Evolutionary conservation across 2,113 vertebrate genomes (phyloP), one percentile per base, ranked within the genome.

Genomic region (Psittacula cyanocephala): DNA sequence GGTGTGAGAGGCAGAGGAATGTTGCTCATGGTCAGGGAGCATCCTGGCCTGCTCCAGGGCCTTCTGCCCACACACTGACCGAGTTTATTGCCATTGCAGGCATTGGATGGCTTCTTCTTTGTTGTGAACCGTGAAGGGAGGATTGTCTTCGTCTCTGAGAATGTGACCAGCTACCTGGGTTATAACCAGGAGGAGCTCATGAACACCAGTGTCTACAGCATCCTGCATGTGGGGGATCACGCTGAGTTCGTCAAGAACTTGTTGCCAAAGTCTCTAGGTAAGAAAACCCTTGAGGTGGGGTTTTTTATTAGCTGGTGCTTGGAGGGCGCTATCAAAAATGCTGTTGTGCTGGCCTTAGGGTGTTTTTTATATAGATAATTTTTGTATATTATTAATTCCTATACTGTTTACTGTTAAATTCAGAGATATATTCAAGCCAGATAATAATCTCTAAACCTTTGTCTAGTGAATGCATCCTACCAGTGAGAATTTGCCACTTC

Each of bases 141-240:
- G 91, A 98, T 99, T 27, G 98, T 99, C 81, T 99, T 99, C 13
- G 98, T 99, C 44, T 99, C 99, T 0, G 99, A 99, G 97, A 99
- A 99, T 23, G 99, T 99, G 94, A 99, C 98, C 29, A 96, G 98
- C 93, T 99, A 99, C 97, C 98, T 99, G 86, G 99, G 99, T 57
- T 99, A 99, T 89, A 97, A 98, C 91, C 99, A 99, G 97, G 99
- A 99, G 94, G 99, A 99, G 98, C 98, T 99, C 82, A 99, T 99
- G 99, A 98, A 98, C 92, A 99, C 98, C 49, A 99, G 99, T 7
- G 98, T 99, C 79, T 99, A 99, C 98, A 99, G 98, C 98, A 99
- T 99, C 97, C 98, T 99, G 67, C 99, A 99, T 0, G 99, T 99
- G 71, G 99, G 99, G 44, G 99, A 99, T 96, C 99, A 99, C 71